Base-by-base conservation (phyloP, 2,113 vertebrate species). In the Pseudopodoces humilis region DNA sequence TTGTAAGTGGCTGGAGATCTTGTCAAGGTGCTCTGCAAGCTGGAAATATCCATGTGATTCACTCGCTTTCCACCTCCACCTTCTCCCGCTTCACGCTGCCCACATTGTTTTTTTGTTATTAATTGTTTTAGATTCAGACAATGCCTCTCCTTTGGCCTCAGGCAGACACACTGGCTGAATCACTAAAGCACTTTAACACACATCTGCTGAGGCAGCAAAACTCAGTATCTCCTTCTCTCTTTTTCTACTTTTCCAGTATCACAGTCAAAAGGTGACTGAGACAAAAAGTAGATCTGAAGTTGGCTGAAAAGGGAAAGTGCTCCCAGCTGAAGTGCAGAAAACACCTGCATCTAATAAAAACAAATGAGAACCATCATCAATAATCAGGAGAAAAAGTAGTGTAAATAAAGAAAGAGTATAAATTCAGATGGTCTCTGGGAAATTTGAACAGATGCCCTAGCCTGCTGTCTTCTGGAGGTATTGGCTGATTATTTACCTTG, bases 311-410 rank as follows among this genome's bases (percentile, higher is more conserved):
- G 95, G 65, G 92, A 97, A 96, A 96, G 95, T 86, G 88, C 90
- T 92, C 75, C 90, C 96, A 97, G 95, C 94, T 97, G 96, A 97
- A 97, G 95, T 86, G 69, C 90, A 97, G 94, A 96, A 94, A 95
- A 96, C 96, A 97, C 96, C 96, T 97, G 97, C 76, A 88, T 95
- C 91, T 95, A 95, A 95, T 97, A 95, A 97, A 97, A 97, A 65
- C 95, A 96, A 95, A 97, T 91, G 77, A 96, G 95, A 95, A 95
- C 94, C 88, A 92, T 93, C 88, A 94, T 96, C 95, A 95, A 94
- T 94, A 97, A 95, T 86, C 52, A 95, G 78, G 70, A 96, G 50
- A 83, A 92, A 93, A 92, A 94, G 72, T 60, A 44, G 82, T 90
- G 90, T 94, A 95, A 91, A 94, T 96, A 92, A 77, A 90, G 81